Evolutionary conservation across 2,797 vertebrate genomes (phyloP), one percentile per base, ranked within the genome.

Genomic region (Anguilla anguilla): DNA sequence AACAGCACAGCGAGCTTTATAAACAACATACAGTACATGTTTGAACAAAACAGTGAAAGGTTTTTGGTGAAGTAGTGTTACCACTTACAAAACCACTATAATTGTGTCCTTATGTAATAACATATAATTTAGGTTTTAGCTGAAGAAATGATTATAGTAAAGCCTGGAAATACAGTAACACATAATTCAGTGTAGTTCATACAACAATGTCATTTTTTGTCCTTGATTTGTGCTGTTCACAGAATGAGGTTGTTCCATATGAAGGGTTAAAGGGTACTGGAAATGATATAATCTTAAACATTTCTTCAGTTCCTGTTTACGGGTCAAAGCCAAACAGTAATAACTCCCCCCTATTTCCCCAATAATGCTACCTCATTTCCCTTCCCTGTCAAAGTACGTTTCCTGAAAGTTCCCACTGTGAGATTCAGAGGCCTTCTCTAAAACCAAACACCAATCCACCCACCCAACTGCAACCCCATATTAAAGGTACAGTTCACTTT

Each of bases 261-360:
- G 85, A 74, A 89, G 59, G 22, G 13, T 85, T 83, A 49, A 67
- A 85, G 64, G 79, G 46, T 82, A 31, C 77, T 43, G 77, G 6
- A 89, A 86, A 83, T 88, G 86, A 72, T 86, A 88, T 86, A 89
- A 90, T 86, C 72, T 82, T 51, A 67, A 84, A 39, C 67, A 84
- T 43, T 64, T 61, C 83, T 86, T 67, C 67, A 43, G 64, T 89
- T 91, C 90, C 89, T 86, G 89, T 89, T 91, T 89, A 88, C 86
- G 74, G 83, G 83, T 88, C 82, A 74, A 88, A 31, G 84, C 79
- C 61, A 87, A 86, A 81, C 85, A 88, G 53, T 81, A 86, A 87
- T 22, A 89, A 17, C 72, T 85, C 89, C 86, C 85, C 88, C 13
- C 82, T 9, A 25, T 82, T 87, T 82, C 85, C 46, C 79, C 79